phyloP scores from a whole-genome alignment of 2,888 invertebrate species.

The Lasioglossum pauxillum region DNA sequence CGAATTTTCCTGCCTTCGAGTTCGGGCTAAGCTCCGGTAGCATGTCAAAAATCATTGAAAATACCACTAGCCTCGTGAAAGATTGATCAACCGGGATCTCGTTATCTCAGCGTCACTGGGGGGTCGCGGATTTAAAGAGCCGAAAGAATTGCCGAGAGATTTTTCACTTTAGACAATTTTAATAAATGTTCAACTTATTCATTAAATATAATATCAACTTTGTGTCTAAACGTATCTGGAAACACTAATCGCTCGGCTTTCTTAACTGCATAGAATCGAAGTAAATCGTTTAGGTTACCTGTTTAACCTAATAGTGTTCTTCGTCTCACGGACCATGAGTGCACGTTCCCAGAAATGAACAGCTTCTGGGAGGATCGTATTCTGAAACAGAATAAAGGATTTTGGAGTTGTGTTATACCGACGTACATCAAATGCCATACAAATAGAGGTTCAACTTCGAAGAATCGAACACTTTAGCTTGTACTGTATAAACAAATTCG shows the following conservation, averaged over 20 bases:
- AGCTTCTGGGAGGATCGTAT: slow-evolving; percentile 95
- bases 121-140: neutral
- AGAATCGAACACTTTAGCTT: neutral
- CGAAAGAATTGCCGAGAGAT: neutral
- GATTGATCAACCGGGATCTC: slow-evolving; percentile 1
- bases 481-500: neutral
- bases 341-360: slow-evolving; percentile 97
- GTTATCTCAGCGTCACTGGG: neutral
- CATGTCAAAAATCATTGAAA: slow-evolving; percentile 65
- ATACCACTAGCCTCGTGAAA: slow-evolving; percentile 60
- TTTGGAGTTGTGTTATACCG: neutral
- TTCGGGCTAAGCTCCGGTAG: slow-evolving; percentile 38
- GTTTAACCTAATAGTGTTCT: slow-evolving; percentile 93
- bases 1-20: slow-evolving; percentile 45
- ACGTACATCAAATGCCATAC: neutral
- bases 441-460: neutral
- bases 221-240: neutral
- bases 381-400: slow-evolving; percentile 85
- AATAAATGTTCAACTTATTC: neutral
- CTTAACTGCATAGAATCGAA: no score
- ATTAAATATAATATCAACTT: neutral
- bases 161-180: neutral
- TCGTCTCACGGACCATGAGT: slow-evolving; percentile 94
- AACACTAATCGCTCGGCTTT: no score
- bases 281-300: slow-evolving; percentile 86